Conservation (phyloP, 1,140 invertebrate species). For the Triops cancriformis region DNA sequence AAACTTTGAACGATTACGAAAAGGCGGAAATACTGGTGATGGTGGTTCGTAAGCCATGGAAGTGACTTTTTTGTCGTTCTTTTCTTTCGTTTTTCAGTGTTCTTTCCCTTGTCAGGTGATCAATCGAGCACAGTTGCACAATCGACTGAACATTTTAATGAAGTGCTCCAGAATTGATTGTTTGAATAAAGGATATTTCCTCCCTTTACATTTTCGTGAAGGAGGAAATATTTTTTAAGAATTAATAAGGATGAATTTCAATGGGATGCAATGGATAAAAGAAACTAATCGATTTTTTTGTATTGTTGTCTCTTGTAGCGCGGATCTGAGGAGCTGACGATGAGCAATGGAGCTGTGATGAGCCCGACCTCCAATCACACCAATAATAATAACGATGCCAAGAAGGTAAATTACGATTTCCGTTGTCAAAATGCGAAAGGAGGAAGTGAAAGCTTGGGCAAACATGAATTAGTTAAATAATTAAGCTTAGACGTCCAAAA, state of each 20-base stretch:
- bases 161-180: too few species aligned
- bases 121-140: too few species aligned
- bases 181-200: too few species aligned
- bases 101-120: too few species aligned
- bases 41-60: background rate
- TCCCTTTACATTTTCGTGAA: too few species aligned
- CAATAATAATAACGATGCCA: constrained; percentile 87
- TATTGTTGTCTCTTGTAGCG: constrained; percentile 61
- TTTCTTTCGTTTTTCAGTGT: too few species aligned
- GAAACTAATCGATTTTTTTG: background rate
- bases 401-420: constrained; percentile 65
- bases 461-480: background rate
- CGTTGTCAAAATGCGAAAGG: background rate
- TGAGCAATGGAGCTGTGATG: constrained; percentile 82
- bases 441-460: background rate
- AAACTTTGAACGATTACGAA: background rate
- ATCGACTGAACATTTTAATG: too few species aligned
- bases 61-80: too few species aligned
- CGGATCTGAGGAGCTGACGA: constrained; percentile 89
- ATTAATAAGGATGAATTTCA: too few species aligned
- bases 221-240: too few species aligned
- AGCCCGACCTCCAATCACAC: constrained; percentile 65
- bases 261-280: too few species aligned
- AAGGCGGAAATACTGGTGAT: background rate
- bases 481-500: background rate